Percentiles rank a stretch among this genome's conserved stretches.
Evolutionary conservation across 2,888 invertebrate species (phyloP).

Genomic region (Drosophila imparisetae): DNA sequence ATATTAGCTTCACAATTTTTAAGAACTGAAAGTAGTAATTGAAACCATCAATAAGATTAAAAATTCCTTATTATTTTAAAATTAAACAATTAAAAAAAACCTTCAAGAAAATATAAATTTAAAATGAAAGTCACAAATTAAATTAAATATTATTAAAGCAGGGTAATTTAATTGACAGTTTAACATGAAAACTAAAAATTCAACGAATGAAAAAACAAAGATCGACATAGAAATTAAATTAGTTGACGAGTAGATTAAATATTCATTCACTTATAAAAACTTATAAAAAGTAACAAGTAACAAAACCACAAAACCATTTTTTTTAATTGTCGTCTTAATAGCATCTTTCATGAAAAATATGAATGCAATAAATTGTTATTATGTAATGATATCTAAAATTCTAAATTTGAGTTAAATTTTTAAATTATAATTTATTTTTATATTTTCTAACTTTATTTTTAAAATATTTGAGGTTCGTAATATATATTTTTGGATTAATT

Average conservation of each 20-base stretch:
- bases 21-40: not conserved
- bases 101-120: not conserved
- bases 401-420: not conserved
- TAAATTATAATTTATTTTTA: not conserved
- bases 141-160: not conserved
- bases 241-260: not conserved
- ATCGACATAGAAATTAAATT: not conserved
- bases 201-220: not conserved
- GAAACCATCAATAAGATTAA: not conserved
- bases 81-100: not conserved
- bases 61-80: not conserved
- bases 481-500: not conserved
- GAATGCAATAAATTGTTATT: too few species aligned
- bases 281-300: not conserved
- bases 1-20: not conserved
- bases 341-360: not conserved
- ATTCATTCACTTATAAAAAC: not conserved
- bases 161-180: not conserved
- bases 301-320: not conserved
- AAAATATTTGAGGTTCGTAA: rapidly evolving
- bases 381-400: not conserved
- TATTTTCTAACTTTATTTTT: not conserved
- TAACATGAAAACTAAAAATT: not conserved
- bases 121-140: not conserved
- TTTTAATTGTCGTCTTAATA: not conserved